phyloP scores from a whole-genome alignment of 64 coral and sea anemone species.

The Trachythela sp. region DNA sequence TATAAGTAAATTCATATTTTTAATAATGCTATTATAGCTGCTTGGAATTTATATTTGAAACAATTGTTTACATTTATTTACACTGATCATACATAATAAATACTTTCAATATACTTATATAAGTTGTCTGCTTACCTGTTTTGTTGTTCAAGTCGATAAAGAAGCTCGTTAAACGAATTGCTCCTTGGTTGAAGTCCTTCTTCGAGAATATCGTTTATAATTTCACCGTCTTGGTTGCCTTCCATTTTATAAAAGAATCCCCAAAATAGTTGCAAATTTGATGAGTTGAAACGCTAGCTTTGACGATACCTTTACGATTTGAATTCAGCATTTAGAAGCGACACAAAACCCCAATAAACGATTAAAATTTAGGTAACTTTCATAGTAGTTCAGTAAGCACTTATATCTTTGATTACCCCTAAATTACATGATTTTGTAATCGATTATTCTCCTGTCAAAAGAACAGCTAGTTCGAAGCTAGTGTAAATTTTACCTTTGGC shows the following conservation, averaged over 20 bases:
- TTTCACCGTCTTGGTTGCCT: background rate
- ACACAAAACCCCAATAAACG: background rate
- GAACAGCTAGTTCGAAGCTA: background rate
- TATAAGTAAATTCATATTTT: background rate
- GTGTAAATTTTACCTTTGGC: background rate
- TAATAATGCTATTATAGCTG: too few relatives aligned
- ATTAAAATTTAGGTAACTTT: background rate
- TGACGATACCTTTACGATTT: background rate
- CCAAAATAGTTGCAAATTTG: background rate
- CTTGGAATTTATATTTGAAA: background rate
- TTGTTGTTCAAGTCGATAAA: conserved; percentile 3
- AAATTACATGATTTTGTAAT: background rate
- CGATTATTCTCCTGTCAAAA: background rate
- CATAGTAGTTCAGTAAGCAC: background rate
- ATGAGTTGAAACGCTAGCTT: background rate
- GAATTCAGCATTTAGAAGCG: background rate
- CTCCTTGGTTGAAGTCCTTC: background rate
- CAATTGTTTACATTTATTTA: background rate
- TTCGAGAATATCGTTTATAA: background rate
- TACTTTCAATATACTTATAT: background rate
- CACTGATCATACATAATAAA: background rate
- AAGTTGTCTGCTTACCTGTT: background rate
- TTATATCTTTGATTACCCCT: background rate
- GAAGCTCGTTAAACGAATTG: background rate
- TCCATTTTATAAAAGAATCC: background rate